Percentiles rank a stretch among this genome's conserved stretches.
Conservation (phyloP, 2,797 vertebrate genomes). For the Kryptolebias ocellatus region DNA sequence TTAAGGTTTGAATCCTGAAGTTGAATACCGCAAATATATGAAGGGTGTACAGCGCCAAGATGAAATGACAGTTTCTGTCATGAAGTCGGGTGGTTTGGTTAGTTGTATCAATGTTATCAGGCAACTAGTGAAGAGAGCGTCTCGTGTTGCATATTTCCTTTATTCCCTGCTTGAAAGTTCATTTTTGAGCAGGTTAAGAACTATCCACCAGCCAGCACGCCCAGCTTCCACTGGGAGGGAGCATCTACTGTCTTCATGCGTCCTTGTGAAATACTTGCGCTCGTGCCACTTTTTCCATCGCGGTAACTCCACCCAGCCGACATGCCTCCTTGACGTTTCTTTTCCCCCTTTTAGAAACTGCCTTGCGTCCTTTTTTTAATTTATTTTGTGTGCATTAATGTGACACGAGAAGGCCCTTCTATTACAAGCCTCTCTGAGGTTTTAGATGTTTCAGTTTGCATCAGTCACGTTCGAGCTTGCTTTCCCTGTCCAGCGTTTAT, state of each 20-base stretch:
- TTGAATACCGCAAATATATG: background rate
- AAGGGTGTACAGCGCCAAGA: background rate
- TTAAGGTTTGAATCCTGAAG: background rate
- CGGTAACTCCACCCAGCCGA: constrained; percentile 29
- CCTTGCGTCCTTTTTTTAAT: constrained; percentile 53
- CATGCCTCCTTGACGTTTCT: constrained; percentile 34
- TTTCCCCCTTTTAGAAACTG: constrained; percentile 48
- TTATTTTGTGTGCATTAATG: constrained; percentile 34
- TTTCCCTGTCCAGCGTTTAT: constrained; percentile 50
- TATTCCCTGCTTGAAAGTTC: constrained; percentile 4
- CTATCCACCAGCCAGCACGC: constrained; percentile 21
- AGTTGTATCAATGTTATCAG: constrained; percentile 6
- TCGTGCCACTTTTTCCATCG: constrained; percentile 38
- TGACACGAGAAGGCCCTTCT: constrained; percentile 31
- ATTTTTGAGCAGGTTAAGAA: constrained; percentile 7
- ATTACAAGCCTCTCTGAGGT: constrained; percentile 30
- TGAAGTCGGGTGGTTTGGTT: constrained; percentile 7
- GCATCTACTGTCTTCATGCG: constrained; percentile 25
- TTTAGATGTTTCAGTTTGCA: constrained; percentile 45
- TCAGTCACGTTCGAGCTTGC: constrained; percentile 54
- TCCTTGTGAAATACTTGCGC: constrained; percentile 33
- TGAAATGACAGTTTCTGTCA: background rate
- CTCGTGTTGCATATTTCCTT: constrained; percentile 17
- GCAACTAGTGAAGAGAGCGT: constrained; percentile 1
- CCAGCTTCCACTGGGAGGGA: constrained; percentile 26